Evolutionary conservation across 2,797 vertebrate genomes (phyloP), one percentile per base, ranked within the genome.

Genomic region (Sphenopsis melanotis): DNA sequence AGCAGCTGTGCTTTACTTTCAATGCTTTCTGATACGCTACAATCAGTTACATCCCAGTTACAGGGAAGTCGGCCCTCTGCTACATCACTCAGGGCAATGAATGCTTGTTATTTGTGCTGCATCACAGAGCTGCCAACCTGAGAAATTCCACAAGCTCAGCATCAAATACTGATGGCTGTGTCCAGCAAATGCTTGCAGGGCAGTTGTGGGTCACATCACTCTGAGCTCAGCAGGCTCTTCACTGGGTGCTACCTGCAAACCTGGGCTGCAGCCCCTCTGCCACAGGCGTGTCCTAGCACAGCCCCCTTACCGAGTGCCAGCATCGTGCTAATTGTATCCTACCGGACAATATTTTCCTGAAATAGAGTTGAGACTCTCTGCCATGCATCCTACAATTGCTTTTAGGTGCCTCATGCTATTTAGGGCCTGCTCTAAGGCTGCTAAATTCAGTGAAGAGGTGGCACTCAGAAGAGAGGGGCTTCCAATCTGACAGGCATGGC

Each of bases 1-100:
- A 74, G 61, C 90, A 96, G 86, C 86, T 92, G 93, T 80, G 68
- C 29, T 87, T 89, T 89, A 36, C 56, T 89, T 66, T 59, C 64
- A 77, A 0, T 50, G 19, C 7, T 84, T 77, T 87, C 66, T 42
- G 49, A 85, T 84, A 63, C 17, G 23, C 24, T 68, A 36, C 64
- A 68, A 6, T n/a, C 36, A 61, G 24, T 83, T 61, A 46, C 2
- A 2, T 41, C 44, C 71, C 71, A 69, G 52, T 61, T 75, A 70
- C 42, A 56, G 41, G 59, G 27, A 79, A 44, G 12, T 80, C 52
- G 49, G 26, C 74, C 30, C 42, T 77, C 49, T 70, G 18, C 50
- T 55, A 18, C 8, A 52, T 30, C 72, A 71, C 0, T 39, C 29
- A 60, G 14, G 10, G 13, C 36, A 56, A 87, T 14, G 4, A 27